These are phyloP conservation scores for Dermatemys mawii DNA, from an alignment of 2,113 vertebrate species.

Conservation along the genomic window DNA sequence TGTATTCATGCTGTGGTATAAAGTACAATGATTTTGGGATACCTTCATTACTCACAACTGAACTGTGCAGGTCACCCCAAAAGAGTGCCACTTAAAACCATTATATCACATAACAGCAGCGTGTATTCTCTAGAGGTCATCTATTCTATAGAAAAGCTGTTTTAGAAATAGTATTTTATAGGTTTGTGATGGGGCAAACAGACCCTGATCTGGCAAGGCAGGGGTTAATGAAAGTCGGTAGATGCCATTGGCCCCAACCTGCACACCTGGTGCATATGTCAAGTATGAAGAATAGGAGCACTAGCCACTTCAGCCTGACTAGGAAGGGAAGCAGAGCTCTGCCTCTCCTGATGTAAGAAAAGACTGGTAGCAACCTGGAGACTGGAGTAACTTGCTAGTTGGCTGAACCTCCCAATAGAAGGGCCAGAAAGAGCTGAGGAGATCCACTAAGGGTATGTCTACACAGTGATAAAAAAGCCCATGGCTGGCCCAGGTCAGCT, in stretches of 20 bases:
- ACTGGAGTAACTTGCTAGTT: background rate
- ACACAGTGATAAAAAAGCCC: background rate
- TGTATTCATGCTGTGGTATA: background rate
- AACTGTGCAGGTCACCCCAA: background rate
- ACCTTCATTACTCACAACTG: background rate
- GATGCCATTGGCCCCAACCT: background rate
- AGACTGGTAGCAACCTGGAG: background rate
- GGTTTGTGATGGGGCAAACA: background rate
- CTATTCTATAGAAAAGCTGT: background rate
- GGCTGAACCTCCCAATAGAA: no score
- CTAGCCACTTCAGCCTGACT: background rate
- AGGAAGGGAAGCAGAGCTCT: background rate
- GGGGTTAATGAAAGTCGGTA: rapidly evolving
- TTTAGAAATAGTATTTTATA: background rate
- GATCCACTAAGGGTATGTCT: background rate
- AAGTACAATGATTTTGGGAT: background rate
- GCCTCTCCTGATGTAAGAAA: background rate
- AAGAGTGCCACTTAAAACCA: background rate
- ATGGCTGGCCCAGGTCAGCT: background rate
- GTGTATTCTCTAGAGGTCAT: background rate
- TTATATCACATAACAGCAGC: background rate
- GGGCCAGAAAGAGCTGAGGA: background rate
- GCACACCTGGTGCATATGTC: background rate
- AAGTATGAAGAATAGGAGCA: background rate
- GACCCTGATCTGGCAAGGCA: background rate